These are phyloP conservation scores for Salmo trutta DNA, from an alignment of 2,797 vertebrate genomes.

Conservation along the genomic window DNA sequence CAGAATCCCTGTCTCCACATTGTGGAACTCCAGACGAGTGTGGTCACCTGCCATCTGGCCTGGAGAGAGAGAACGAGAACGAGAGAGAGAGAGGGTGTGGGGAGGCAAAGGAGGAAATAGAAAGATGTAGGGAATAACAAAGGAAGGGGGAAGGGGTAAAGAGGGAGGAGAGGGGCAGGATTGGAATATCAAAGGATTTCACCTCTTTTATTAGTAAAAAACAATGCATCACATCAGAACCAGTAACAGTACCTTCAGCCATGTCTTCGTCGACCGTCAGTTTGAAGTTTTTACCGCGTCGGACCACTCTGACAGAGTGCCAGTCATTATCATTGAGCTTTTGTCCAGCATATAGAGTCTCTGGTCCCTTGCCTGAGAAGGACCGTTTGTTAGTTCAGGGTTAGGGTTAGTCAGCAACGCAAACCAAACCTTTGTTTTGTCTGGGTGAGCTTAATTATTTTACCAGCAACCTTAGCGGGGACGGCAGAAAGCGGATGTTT, in stretches of 20 bases:
- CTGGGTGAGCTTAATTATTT: background rate
- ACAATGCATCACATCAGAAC: background rate
- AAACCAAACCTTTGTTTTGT: slow-evolving; percentile 56
- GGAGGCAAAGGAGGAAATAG: slow-evolving; percentile 11
- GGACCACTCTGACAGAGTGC: slow-evolving; percentile 93
- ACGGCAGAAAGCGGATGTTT: no score
- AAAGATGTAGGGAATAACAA: background rate
- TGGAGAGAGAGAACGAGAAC: slow-evolving; percentile 44
- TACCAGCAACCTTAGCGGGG: background rate
- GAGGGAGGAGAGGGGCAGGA: background rate
- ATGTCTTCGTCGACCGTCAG: slow-evolving; percentile 93
- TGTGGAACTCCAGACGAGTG: slow-evolving; percentile 96
- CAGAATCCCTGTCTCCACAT: slow-evolving; percentile 95
- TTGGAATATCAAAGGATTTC: background rate
- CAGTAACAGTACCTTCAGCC: slow-evolving; percentile 83
- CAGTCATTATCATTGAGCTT: slow-evolving; percentile 98
- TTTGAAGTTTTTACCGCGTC: slow-evolving; percentile 92
- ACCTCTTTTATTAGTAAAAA: background rate
- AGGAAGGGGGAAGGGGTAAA: background rate
- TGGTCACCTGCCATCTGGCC: slow-evolving; percentile 96
- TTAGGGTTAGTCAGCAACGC: slow-evolving; percentile 32
- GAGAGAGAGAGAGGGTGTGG: slow-evolving; percentile 1
- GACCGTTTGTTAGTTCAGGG: slow-evolving; percentile 68
- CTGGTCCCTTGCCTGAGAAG: slow-evolving; percentile 94
- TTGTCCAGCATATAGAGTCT: slow-evolving; percentile 94